Evolutionary conservation across 1,140 invertebrate genomes (phyloP).

Genomic region (Brachionus angularis): DNA sequence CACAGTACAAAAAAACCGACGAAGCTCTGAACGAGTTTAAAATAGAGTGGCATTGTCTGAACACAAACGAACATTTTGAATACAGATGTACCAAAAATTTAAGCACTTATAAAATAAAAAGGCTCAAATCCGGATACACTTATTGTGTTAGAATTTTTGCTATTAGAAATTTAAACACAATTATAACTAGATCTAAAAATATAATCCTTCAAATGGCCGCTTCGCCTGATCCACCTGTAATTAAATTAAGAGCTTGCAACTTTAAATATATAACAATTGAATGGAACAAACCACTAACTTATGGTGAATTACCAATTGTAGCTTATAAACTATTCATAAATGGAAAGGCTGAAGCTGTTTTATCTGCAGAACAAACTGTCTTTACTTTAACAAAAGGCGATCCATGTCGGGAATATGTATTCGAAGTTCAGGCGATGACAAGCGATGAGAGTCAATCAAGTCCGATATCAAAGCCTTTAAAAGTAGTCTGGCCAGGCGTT

Average conservation of each 20-base stretch:
- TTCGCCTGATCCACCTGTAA: slow-evolving; percentile 48
- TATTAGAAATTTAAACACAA: slow-evolving; percentile 49
- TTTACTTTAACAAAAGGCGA: slow-evolving; percentile 56
- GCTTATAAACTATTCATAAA: slow-evolving; percentile 59
- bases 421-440: slow-evolving; percentile 58
- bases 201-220: slow-evolving; percentile 56
- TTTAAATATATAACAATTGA: slow-evolving; percentile 58
- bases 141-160: slow-evolving; percentile 55
- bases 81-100: slow-evolving; percentile 53
- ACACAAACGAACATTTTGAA: slow-evolving; percentile 49
- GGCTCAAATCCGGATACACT: slow-evolving; percentile 54
- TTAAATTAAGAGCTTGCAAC: slow-evolving; percentile 52
- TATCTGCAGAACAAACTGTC: slow-evolving; percentile 52
- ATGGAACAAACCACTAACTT: slow-evolving; percentile 57
- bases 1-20: slow-evolving; percentile 49
- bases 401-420: slow-evolving; percentile 56
- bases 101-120: slow-evolving; percentile 55
- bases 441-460: slow-evolving; percentile 53
- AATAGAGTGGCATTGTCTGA: slow-evolving; percentile 47
- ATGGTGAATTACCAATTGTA: slow-evolving; percentile 55
- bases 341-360: slow-evolving; percentile 53
- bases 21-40: slow-evolving; percentile 52
- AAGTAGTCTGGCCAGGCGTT: slow-evolving; percentile 55
- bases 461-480: slow-evolving; percentile 54
- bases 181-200: slow-evolving; percentile 54